Conservation (phyloP, 2,888 invertebrate genomes). For the Dasysyrphus tricinctus region DNA sequence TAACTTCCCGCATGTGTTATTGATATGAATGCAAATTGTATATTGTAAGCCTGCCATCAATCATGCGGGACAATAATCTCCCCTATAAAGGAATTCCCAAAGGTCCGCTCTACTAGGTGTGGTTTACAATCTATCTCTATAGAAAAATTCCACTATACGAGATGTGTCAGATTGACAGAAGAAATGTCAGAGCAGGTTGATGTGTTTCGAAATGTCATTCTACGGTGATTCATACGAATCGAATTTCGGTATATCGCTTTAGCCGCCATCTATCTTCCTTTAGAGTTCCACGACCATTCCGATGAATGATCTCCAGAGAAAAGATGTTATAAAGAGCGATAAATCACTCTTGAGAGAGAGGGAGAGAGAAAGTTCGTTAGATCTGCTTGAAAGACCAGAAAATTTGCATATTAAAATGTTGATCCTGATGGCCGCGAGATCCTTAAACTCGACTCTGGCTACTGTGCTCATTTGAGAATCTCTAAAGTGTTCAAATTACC, state of each 20-base stretch:
- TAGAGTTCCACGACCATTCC: background rate
- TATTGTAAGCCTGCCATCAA: conserved; percentile 40
- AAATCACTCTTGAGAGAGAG: conserved; percentile 51
- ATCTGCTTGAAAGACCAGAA: conserved; percentile 13
- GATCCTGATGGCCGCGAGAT: conserved; percentile 42
- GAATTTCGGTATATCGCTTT: conserved; percentile 44
- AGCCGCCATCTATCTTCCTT: conserved; percentile 40
- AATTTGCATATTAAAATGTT: conserved; percentile 63
- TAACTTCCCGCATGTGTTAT: conserved; percentile 11
- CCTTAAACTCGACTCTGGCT: conserved; percentile 49
- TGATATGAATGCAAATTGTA: conserved; percentile 45
- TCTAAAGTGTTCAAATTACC: conserved; percentile 56
- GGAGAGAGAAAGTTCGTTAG: conserved; percentile 2
- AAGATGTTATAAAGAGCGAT: conserved; percentile 10
- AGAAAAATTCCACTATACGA: conserved; percentile 16
- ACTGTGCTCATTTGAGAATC: conserved; percentile 52
- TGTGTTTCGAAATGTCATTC: conserved; percentile 47
- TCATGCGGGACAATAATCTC: conserved; percentile 34
- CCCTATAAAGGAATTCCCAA: conserved; percentile 2
- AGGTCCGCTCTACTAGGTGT: conserved; percentile 12
- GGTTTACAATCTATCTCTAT: conserved; percentile 12
- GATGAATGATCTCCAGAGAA: background rate
- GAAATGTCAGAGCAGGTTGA: conserved; percentile 37
- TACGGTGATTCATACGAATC: conserved; percentile 27
- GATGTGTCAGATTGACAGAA: conserved; percentile 47